Percentiles rank a stretch among this genome's conserved stretches.
phyloP scores from a whole-genome alignment of 2,888 invertebrate genomes.

The Diaperis boleti region DNA sequence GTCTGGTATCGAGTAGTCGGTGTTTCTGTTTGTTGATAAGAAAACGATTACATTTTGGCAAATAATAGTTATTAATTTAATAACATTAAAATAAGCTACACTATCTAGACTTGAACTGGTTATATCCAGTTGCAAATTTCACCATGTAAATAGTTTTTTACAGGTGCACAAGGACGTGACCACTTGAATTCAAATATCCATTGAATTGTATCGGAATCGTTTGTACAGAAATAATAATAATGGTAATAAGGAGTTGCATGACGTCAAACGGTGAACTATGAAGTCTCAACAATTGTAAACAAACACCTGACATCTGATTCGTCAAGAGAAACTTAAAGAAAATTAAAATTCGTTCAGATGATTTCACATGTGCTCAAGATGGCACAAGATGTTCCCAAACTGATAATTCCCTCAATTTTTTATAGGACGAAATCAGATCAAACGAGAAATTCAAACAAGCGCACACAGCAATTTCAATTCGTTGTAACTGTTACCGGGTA shows the following conservation, averaged over 20 bases:
- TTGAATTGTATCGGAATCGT: conserved; percentile 9
- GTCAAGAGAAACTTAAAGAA: background rate
- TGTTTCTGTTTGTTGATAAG: too few species aligned
- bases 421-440: background rate
- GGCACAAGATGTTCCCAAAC: too few species aligned
- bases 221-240: conserved; percentile 2
- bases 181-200: conserved; percentile 8
- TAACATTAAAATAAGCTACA: conserved; percentile 18
- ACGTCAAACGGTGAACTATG: conserved; percentile 22
- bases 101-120: conserved; percentile 11
- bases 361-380: too few species aligned
- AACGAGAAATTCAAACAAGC: conserved; percentile 22
- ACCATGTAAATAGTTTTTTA: conserved; percentile 31
- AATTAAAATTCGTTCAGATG: too few species aligned
- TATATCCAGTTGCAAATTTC: conserved; percentile 24
- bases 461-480: conserved; percentile 19
- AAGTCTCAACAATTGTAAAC: conserved; percentile 17
- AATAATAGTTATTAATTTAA: conserved; percentile 19
- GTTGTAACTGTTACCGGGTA: conserved; percentile 35
- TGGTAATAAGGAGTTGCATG: conserved; percentile 8
- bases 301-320: conserved; percentile 20
- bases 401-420: too few species aligned
- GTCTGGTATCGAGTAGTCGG: too few species aligned
- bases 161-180: conserved; percentile 33
- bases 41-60: conserved; percentile 5